A percentile compares a stretch with the other conserved stretches of the same genome.
phyloP scores from a whole-genome alignment of 2,113 vertebrate species.

The Dromaius novaehollandiae region DNA sequence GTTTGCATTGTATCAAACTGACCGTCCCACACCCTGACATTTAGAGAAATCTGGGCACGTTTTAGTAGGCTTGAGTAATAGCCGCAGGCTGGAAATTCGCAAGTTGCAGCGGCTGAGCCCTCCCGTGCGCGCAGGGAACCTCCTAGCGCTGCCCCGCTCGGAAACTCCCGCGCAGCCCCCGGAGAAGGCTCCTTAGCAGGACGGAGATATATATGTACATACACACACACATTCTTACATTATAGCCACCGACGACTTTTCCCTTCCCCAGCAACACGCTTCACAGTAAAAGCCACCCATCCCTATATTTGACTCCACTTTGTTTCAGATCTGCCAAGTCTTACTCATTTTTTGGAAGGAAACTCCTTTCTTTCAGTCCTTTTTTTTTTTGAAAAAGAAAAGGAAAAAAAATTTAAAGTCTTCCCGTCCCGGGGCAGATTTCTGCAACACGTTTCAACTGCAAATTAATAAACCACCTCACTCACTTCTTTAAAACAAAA shows the following conservation, averaged over 20 bases:
- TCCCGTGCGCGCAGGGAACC: neutral
- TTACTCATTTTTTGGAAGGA: neutral
- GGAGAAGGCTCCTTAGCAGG: no score
- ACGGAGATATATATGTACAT: no score
- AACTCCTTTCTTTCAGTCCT: neutral
- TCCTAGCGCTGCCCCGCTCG: neutral
- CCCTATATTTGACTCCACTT: neutral
- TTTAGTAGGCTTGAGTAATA: neutral
- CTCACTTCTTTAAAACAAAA: neutral
- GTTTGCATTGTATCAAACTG: neutral
- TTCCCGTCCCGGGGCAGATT: neutral
- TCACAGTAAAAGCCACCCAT: neutral
- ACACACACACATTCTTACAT: no score
- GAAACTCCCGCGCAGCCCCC: neutral
- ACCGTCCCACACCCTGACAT: slow-evolving; percentile 19
- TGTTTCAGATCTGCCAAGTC: neutral
- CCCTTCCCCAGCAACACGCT: neutral
- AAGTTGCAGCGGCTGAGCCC: neutral
- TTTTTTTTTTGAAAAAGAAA: no score
- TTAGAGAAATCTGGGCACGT: neutral
- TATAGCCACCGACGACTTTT: no score
- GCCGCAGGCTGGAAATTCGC: neutral
- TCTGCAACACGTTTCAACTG: slow-evolving; percentile 30
- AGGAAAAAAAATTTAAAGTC: no score
- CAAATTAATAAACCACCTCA: neutral